Evolutionary conservation across 2,113 vertebrate species (phyloP), one percentile per base, ranked within the genome.

Genomic region (Bungarus multicinctus): DNA sequence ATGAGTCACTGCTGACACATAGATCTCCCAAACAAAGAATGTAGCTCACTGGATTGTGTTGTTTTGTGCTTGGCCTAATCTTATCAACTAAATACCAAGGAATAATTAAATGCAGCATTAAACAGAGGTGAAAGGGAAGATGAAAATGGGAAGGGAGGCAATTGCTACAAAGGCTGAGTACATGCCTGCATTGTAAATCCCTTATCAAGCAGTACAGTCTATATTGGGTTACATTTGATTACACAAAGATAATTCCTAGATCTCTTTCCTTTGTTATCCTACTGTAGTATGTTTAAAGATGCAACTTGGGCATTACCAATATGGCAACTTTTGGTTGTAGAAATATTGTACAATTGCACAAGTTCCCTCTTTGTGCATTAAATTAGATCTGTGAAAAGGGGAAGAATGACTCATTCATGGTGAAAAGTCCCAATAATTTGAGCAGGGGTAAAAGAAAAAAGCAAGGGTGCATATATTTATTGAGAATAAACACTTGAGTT

Each of bases 21-120:
- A 47, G 50, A 69, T 2, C 1, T 11, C 53, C 50, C 85, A 18
- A 30, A 16, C 23, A 0, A 1, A 0, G 27, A 0, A 2, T 25
- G 54, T 14, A 57, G 45, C 87, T 52, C 30, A 25, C 43, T 39
- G 22, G 55, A 9, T 50, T 90, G 47, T 45, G 25, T 64, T 45
- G 64, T 81, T 81, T 23, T 87, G 47, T 18, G 22, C 64, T 69
- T 88, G 45, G 87, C 47, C 14, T 20, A 92, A 25, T 14, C 57
- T 69, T 39, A 53, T 25, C 53, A 39, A 92, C 23, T 9, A 58
- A 87, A 22, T 3, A 60, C 30, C 2, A 3, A 74, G 64, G 53
- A 91, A 34, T 57, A 86, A 57, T 3, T 47, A 47, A 55, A 85
- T 30, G 74, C 10, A 34, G 43, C n/a, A 27, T 20, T 50, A 58